phyloP scores from a whole-genome alignment of 2,888 invertebrate species.

The Cheilosia vulpina region DNA sequence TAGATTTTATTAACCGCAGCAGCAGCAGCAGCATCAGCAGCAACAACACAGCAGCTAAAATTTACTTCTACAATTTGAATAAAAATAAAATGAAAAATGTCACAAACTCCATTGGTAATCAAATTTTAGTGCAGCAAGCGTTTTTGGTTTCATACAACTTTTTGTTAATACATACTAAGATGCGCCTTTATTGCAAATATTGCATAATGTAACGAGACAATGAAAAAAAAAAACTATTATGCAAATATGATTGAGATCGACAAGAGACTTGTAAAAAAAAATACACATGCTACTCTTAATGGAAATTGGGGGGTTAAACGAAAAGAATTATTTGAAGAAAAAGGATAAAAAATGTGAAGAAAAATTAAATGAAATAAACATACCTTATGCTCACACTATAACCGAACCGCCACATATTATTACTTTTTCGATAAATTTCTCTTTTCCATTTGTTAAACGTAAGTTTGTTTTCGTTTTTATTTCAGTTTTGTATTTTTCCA shows the following conservation, averaged over 20 bases:
- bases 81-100: constrained; percentile 15
- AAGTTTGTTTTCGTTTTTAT: constrained; percentile 5
- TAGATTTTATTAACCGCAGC: constrained; percentile 24
- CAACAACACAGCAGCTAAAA: constrained; percentile 38
- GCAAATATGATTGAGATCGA: constrained; percentile 65
- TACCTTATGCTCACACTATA: constrained; percentile 83
- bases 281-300: constrained; percentile 46
- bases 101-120: constrained; percentile 25
- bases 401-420: constrained; percentile 78
- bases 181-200: constrained; percentile 38
- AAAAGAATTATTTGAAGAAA: constrained; percentile 56
- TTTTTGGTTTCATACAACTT: neutral
- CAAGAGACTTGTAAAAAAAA: constrained; percentile 53
- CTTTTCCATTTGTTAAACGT: constrained; percentile 42
- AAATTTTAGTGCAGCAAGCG: constrained; percentile 67
- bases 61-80: constrained; percentile 50
- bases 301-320: constrained; percentile 33
- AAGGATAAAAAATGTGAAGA: constrained; percentile 58
- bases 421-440: constrained; percentile 48
- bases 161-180: constrained; percentile 17
- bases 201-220: constrained; percentile 47
- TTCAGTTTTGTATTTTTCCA: constrained; percentile 11
- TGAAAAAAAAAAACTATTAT: constrained; percentile 54
- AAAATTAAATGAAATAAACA: constrained; percentile 78
- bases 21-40: constrained; percentile 10